A percentile compares a stretch with the other conserved stretches of the same genome.
phyloP scores from a whole-genome alignment of 30 jellyfish, hydroid and myxozoan genomes.

The Chironex yamaguchii region DNA sequence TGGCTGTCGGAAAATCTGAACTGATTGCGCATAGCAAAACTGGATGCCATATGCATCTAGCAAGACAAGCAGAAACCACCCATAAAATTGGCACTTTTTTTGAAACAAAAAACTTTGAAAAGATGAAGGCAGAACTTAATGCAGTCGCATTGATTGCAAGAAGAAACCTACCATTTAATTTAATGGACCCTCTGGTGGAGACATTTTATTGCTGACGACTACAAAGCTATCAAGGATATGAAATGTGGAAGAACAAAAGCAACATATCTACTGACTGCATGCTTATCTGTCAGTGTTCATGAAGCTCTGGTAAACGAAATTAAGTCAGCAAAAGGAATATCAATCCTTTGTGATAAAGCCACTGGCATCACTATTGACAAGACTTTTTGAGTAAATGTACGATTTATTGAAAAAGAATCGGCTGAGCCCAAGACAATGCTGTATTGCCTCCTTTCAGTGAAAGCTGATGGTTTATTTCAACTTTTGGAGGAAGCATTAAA shows the following conservation, averaged over 20 bases:
- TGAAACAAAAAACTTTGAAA: constrained; percentile 2
- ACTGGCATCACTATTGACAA: constrained; percentile 48
- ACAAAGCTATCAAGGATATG: constrained; percentile 5
- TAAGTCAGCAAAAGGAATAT: constrained; percentile 33
- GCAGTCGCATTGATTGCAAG: constrained; percentile 52
- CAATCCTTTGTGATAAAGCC: constrained; percentile 59
- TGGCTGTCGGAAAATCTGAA: constrained; percentile 43
- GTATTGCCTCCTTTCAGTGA: constrained; percentile 34
- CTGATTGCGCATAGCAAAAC: constrained; percentile 28
- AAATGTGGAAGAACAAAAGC: constrained; percentile 26
- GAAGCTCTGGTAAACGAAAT: constrained; percentile 12
- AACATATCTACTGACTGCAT: constrained; percentile 34
- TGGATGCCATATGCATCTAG: background rate
- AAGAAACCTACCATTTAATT: constrained; percentile 17
- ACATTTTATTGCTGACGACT: constrained; percentile 25
- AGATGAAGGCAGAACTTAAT: constrained; percentile 41
- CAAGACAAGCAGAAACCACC: constrained; percentile 4
- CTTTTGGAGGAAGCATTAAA: background rate
- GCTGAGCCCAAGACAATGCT: constrained; percentile 11
- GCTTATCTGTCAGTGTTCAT: constrained; percentile 37
- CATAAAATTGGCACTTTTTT: background rate
- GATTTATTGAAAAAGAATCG: background rate
- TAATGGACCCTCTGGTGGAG: constrained; percentile 23
- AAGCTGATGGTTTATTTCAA: constrained; percentile 33
- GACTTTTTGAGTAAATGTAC: constrained; percentile 16